Evolutionary conservation across 2,113 vertebrate species (phyloP), one percentile per base, ranked within the genome.

Genomic region (Eclectus roratus): DNA sequence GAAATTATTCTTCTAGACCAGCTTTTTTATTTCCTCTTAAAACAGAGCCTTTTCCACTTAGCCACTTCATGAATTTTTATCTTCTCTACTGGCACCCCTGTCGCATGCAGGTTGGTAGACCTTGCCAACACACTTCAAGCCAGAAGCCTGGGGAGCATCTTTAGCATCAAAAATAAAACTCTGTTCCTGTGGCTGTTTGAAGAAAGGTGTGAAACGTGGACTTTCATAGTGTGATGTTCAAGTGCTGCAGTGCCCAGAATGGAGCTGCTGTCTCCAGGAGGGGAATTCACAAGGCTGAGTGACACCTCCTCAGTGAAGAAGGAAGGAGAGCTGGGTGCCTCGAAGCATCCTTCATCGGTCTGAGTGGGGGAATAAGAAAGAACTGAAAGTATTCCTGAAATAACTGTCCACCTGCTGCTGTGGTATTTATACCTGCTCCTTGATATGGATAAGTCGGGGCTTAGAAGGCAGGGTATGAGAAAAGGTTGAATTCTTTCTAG

Each of bases 41-140:
- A 91, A 23, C 19, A 68, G 43, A 68, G 5, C 25, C 7, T 79
- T 87, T 66, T 82, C 58, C 63, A 64, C 61, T 91, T 52, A 89
- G 18, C 18, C 50, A 66, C 41, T 83, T 83, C 29, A 85, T 33
- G 63, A 77, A 33, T 85, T 90, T 89, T 85, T 83, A 15, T 72
- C 16, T 82, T 73, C 66, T 80, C 2, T 69, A 58, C 64, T 78
- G 55, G 15, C 71, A 71, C 44, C 60, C 58, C n/a, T 86, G 18
- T 69, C 83, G 46, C 69, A 31, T 46, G 82, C 80, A 65, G 31
- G 68, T 77, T 90, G 76, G 41, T 70, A 92, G 68, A 88, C 76
- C 76, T 80, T 93, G 88, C 82, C 94, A 92, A 70, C 13, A 37
- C 53, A 19, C 50, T 91, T 85, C 63, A 88, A 90, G n/a, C 37